Conservation (phyloP, 2,797 vertebrate genomes). For the Caiman crocodilus region DNA sequence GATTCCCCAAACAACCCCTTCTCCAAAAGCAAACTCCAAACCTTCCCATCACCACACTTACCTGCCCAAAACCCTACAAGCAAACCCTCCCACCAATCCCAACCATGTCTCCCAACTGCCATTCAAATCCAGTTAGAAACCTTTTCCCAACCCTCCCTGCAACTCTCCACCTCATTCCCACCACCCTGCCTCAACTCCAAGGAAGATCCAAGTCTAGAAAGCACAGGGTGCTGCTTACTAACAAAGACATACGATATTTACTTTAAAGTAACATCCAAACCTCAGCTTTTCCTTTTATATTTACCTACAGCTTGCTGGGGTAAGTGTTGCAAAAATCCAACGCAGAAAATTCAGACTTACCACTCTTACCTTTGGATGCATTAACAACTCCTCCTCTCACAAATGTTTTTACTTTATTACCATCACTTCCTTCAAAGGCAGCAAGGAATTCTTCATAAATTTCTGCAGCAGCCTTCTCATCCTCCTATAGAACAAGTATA, state of each 20-base stretch:
- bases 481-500: slow-evolving; percentile 87
- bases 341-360: neutral
- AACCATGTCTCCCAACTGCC: too few species aligned
- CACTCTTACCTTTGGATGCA: slow-evolving; percentile 91
- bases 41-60: too few species aligned
- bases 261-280: slow-evolving; percentile 25
- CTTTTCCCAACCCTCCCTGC: too few species aligned
- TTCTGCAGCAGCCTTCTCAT: slow-evolving; percentile 97
- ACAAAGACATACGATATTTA: neutral
- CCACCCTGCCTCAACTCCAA: too few species aligned
- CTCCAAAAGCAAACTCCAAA: too few species aligned
- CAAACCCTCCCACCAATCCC: too few species aligned
- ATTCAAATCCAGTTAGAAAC: too few species aligned
- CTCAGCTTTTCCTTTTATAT: neutral
- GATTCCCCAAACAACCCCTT: too few species aligned
- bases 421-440: slow-evolving; percentile 97
- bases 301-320: neutral
- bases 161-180: too few species aligned
- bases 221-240: too few species aligned
- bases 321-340: neutral
- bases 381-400: slow-evolving; percentile 98
- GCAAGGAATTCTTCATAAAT: slow-evolving; percentile 99
- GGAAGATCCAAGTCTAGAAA: too few species aligned
- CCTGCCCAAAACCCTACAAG: too few species aligned
- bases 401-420: slow-evolving; percentile 96